These are phyloP conservation scores for Yponomeuta malinellus DNA, from an alignment of 2,888 invertebrate species.

Conservation along the genomic window DNA sequence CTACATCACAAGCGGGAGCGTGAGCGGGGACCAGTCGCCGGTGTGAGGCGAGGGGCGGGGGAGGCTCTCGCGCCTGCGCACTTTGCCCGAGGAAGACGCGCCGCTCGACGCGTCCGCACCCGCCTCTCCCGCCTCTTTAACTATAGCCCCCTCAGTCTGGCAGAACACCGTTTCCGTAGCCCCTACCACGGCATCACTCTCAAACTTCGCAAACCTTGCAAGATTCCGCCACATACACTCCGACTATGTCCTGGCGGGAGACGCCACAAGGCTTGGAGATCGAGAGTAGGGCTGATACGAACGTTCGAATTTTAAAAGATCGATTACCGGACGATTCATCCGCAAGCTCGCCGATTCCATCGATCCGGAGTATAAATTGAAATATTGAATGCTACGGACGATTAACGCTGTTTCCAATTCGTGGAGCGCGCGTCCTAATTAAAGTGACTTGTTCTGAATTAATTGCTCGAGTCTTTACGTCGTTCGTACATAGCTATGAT, in stretches of 20 bases:
- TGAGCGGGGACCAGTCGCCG: conserved; percentile 67
- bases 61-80: conserved; percentile 66
- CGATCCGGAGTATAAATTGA: neutral
- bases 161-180: conserved; percentile 16
- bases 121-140: conserved; percentile 33
- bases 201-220: neutral
- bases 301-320: conserved; percentile 5
- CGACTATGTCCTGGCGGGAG: neutral
- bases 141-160: conserved; percentile 9
- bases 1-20: conserved; percentile 66
- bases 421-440: neutral
- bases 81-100: conserved; percentile 62
- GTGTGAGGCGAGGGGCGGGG: conserved; percentile 73
- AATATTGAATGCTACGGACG: neutral
- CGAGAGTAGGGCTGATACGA: neutral
- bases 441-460: neutral
- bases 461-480: neutral
- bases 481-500: neutral
- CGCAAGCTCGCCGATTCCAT: neutral
- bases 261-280: neutral
- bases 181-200: conserved; percentile 11
- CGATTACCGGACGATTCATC: conserved; percentile 5
- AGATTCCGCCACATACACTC: neutral
- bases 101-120: conserved; percentile 45
- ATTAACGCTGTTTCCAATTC: neutral